Conservation (phyloP, 2,888 invertebrate genomes). For the Drosophila paramelanica region DNA sequence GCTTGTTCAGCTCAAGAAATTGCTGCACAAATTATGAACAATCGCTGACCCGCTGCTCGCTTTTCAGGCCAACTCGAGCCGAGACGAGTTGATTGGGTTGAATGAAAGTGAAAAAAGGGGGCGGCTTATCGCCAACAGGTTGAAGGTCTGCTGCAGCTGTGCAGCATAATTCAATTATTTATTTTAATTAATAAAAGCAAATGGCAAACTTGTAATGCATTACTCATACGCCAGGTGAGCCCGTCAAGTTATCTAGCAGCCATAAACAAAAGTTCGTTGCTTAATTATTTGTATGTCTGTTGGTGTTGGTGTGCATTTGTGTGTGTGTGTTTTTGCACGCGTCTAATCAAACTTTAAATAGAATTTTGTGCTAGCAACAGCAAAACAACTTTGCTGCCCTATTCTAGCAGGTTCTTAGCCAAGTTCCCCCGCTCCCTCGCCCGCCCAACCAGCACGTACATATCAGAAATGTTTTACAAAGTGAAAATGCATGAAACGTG, state of each 20-base stretch:
- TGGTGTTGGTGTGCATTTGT: conserved; percentile 4
- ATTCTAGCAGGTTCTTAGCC: neutral
- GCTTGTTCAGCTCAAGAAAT: conserved; percentile 3
- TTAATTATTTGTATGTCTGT: conserved; percentile 69
- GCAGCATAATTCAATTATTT: conserved; percentile 22
- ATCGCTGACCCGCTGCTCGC: conserved; percentile 16
- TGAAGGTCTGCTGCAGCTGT: neutral
- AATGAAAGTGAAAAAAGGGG: conserved; percentile 11
- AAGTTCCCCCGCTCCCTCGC: neutral
- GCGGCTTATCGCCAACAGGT: conserved; percentile 19
- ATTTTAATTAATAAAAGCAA: conserved; percentile 42
- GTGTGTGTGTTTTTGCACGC: conserved; percentile 29
- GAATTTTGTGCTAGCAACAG: conserved; percentile 61
- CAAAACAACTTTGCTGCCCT: conserved; percentile 33
- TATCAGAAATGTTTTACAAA: conserved; percentile 80
- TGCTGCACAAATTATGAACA: conserved; percentile 45
- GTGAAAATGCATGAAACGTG: conserved; percentile 78
- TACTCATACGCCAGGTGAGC: conserved; percentile 72
- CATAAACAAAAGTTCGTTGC: conserved; percentile 60
- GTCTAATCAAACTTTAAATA: conserved; percentile 78
- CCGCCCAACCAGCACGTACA: conserved; percentile 60
- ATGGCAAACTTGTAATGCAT: conserved; percentile 22
- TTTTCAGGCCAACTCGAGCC: neutral
- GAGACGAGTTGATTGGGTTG: too few species aligned
- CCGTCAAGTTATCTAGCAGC: conserved; percentile 44